A percentile compares a stretch with the other conserved stretches of the same genome.
phyloP scores from a whole-genome alignment of 2,797 vertebrate species.

The Caiman crocodilus region DNA sequence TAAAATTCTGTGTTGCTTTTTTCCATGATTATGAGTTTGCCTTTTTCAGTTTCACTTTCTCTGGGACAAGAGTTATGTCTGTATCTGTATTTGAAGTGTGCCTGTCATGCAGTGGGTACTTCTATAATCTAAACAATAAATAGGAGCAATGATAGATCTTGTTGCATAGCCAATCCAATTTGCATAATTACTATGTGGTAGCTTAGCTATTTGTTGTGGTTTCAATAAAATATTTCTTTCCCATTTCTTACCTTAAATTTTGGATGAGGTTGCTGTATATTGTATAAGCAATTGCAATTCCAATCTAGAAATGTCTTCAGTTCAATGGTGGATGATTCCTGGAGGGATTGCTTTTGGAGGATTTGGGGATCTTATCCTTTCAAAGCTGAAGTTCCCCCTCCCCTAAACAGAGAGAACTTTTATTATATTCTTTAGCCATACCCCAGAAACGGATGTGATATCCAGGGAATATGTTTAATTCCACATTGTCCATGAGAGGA shows the following conservation, averaged over 20 bases:
- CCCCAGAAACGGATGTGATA: slow-evolving; percentile 4
- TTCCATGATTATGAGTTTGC: slow-evolving; percentile 29
- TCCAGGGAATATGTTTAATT: background rate
- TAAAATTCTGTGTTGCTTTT: slow-evolving; percentile 18
- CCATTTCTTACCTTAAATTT: background rate
- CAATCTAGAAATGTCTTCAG: background rate
- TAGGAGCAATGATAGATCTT: background rate
- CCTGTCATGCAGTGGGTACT: background rate
- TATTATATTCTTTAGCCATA: background rate
- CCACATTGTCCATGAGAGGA: background rate
- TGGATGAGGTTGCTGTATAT: background rate
- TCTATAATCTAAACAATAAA: background rate
- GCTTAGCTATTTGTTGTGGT: slow-evolving; percentile 21
- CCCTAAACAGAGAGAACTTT: background rate
- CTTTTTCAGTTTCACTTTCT: slow-evolving; percentile 25
- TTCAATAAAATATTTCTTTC: background rate
- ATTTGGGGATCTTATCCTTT: background rate
- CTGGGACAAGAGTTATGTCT: slow-evolving; percentile 20
- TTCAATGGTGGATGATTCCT: background rate
- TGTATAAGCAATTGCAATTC: background rate
- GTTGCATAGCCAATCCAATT: slow-evolving; percentile 13
- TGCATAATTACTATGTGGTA: slow-evolving; percentile 22
- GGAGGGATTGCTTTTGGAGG: background rate
- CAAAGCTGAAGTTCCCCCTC: background rate
- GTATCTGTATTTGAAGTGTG: slow-evolving; percentile 11